Conservation (phyloP, 64 coral and sea anemone species). For the Actinia equina region DNA sequence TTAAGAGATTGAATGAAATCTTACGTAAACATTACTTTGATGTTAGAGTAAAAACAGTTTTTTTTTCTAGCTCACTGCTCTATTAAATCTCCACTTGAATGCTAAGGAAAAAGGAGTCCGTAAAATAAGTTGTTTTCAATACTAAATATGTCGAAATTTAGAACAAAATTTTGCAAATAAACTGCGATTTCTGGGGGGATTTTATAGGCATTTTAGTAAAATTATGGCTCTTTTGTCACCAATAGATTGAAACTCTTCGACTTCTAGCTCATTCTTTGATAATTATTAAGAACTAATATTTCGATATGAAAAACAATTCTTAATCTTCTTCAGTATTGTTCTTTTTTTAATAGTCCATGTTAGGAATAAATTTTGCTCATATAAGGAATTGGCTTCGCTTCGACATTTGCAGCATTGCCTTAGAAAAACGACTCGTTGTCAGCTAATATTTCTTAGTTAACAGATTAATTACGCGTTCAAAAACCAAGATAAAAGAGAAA, state of each 20-base stretch:
- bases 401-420: neutral
- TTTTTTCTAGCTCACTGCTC: neutral
- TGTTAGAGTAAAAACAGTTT: neutral
- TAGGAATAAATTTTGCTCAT: too few relatives aligned
- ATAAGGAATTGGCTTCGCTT: constrained; percentile 10
- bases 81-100: neutral
- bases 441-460: neutral
- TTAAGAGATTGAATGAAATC: constrained; percentile 7
- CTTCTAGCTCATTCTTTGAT: neutral
- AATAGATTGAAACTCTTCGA: neutral
- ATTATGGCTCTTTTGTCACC: neutral
- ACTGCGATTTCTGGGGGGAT: neutral
- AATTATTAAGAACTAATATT: too few relatives aligned
- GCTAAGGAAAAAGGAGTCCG: neutral
- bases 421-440: neutral
- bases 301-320: too few relatives aligned
- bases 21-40: neutral
- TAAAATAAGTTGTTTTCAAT: neutral
- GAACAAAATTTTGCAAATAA: neutral
- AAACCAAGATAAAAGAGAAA: neutral
- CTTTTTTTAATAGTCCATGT: neutral
- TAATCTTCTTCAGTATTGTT: too few relatives aligned
- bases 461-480: neutral
- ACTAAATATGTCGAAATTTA: neutral
- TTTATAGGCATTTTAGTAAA: neutral